These are phyloP conservation scores for Drosophila testacea DNA, from an alignment of 2,888 invertebrate genomes.

Conservation along the genomic window DNA sequence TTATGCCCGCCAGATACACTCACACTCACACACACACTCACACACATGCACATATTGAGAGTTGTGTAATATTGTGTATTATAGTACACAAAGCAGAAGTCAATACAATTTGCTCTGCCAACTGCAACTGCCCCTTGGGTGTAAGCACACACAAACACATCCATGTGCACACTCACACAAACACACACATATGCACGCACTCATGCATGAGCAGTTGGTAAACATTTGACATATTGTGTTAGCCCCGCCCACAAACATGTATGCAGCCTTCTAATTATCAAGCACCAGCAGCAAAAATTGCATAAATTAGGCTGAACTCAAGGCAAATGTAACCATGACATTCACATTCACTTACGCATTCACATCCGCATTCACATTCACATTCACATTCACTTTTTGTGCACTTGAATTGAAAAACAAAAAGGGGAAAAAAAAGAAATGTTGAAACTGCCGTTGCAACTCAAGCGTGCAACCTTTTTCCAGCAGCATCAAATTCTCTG, in stretches of 20 bases:
- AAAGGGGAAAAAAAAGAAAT: constrained; percentile 25
- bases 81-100: constrained; percentile 57
- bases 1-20: constrained; percentile 47
- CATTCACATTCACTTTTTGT: constrained; percentile 16
- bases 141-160: constrained; percentile 22
- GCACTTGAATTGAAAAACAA: constrained; percentile 32
- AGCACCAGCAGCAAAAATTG: constrained; percentile 43
- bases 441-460: constrained; percentile 46
- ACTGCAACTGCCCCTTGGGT: constrained; percentile 52
- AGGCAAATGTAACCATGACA: constrained; percentile 49
- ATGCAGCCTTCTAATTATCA: constrained; percentile 62
- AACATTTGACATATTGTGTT: constrained; percentile 47
- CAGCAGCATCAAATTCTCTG: constrained; percentile 59
- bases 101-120: constrained; percentile 64
- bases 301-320: constrained; percentile 50
- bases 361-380: constrained; percentile 11
- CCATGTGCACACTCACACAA: neutral
- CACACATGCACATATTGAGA: constrained; percentile 22
- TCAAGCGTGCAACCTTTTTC: constrained; percentile 60
- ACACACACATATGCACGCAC: neutral
- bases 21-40: constrained; percentile 18
- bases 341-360: constrained; percentile 21
- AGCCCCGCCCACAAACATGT: constrained; percentile 34
- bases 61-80: constrained; percentile 29
- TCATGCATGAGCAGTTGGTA: constrained; percentile 22